Base-by-base conservation (phyloP, 2,888 invertebrate species). In the Diarsia mendica region DNA sequence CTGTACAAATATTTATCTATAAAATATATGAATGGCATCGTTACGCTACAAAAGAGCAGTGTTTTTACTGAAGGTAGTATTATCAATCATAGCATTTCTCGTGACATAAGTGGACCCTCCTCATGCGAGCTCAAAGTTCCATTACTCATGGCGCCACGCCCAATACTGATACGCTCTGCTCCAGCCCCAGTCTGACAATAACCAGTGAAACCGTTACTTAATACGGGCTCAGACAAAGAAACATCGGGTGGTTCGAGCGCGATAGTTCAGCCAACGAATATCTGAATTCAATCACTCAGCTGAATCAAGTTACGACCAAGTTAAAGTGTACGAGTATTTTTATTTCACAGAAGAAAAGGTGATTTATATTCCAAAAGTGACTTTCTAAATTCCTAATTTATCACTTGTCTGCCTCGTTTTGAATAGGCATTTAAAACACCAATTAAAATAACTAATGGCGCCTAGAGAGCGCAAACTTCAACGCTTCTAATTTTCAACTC, bases 51-150 rank as follows among this genome's bases (percentile, higher is more conserved):
- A 93, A 92, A 92, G 92, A 91, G 89, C 90, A 89, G 90, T 94
- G 94, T 95, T 96, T 95, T 95, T 95, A 94, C 92, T 90, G 89
- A 86, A 90, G 89, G 90, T 90, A 91, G 90, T 92, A 94, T 95
- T 95, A 96, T 96, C 96, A 96, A 96, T 96, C 96, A 96, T 96
- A 95, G 91, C 91, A 93, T 94, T 93, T 92, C 92, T 91, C 88
- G 91, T 93, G 95, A 95, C 96, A 96, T 95, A 96, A 96, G 95
- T 95, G 95, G 95, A 95, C 96, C 96, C 96, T 96, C 94, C 94
- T 95, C 95, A 94, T 93, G 89, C 93, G 94, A 94, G 94, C 94
- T 94, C 94, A 90, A 92, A 94, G 91, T 94, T 93, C 96, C 96
- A 96, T 96, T 96, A 96, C 93, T 96, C 95, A 96, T 90, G 87